Percentiles rank a stretch among this genome's conserved stretches.
Conservation (phyloP, 2,797 vertebrate species). For the Sphenopsis melanotis region DNA sequence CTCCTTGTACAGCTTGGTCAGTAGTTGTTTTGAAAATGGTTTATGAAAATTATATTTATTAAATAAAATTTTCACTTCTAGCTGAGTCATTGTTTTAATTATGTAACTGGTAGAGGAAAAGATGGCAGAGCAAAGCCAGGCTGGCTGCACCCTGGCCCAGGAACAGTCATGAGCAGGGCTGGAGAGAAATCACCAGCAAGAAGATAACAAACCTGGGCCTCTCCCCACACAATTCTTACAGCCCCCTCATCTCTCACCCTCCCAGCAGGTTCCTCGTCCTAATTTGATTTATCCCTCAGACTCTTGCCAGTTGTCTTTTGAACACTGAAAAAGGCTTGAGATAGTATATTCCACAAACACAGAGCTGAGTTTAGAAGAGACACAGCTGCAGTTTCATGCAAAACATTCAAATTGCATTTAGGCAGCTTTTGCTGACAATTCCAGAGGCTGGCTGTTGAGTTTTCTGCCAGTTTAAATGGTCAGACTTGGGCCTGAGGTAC, state of each 20-base stretch:
- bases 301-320: not conserved
- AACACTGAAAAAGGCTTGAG: not conserved
- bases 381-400: too few species aligned
- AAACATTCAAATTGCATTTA: not conserved
- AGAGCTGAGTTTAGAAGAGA: not conserved
- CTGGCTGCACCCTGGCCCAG: not conserved
- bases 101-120: not conserved
- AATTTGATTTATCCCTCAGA: not conserved
- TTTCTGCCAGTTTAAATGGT: not conserved
- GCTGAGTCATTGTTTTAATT: constrained; percentile 26
- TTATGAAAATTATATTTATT: constrained; percentile 86
- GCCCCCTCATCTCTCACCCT: not conserved
- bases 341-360: fast-evolving
- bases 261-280: too few species aligned
- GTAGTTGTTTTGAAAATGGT: constrained; percentile 76
- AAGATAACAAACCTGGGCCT: too few species aligned
- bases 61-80: constrained; percentile 80
- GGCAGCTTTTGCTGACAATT: not conserved
- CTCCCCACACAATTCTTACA: too few species aligned
- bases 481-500: not conserved
- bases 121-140: fast-evolving
- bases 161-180: not conserved
- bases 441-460: not conserved
- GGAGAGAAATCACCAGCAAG: not conserved
- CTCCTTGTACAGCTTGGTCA: constrained; percentile 63